These are phyloP conservation scores for Andrena dorsata DNA, from an alignment of 2,888 invertebrate species.

Conservation along the genomic window DNA sequence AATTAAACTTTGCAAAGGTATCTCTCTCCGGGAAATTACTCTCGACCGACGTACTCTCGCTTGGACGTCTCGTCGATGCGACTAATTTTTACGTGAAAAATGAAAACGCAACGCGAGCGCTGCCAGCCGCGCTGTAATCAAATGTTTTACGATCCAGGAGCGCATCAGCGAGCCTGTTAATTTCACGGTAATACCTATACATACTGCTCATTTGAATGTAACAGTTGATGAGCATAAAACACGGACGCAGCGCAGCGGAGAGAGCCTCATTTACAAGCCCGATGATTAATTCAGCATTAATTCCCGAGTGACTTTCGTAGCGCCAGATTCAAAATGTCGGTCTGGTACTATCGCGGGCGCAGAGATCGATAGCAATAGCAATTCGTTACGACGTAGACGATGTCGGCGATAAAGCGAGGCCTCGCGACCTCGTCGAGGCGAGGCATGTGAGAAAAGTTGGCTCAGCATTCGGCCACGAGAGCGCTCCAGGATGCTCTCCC, in stretches of 20 bases:
- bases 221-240: too few relatives aligned
- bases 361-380: background rate
- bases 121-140: too few relatives aligned
- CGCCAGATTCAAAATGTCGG: too few relatives aligned
- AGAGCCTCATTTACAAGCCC: too few relatives aligned
- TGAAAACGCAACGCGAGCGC: background rate
- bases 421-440: background rate
- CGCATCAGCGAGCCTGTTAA: too few relatives aligned
- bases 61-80: conserved; percentile 26
- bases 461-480: conserved; percentile 17
- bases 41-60: conserved; percentile 18
- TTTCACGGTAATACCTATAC: too few relatives aligned
- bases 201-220: too few relatives aligned
- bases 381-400: background rate
- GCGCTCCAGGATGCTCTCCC: background rate
- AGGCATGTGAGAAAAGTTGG: background rate
- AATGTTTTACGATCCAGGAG: too few relatives aligned
- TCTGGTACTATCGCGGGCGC: background rate
- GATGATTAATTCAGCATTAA: too few relatives aligned
- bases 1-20: conserved; percentile 57
- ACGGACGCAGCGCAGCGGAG: too few relatives aligned
- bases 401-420: background rate
- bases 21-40: conserved; percentile 44
- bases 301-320: too few relatives aligned
- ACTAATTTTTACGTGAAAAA: background rate